Evolutionary conservation across 1,140 invertebrate species (phyloP), one percentile per base, ranked within the genome.

Genomic region (Cheumatopsyche charites): DNA sequence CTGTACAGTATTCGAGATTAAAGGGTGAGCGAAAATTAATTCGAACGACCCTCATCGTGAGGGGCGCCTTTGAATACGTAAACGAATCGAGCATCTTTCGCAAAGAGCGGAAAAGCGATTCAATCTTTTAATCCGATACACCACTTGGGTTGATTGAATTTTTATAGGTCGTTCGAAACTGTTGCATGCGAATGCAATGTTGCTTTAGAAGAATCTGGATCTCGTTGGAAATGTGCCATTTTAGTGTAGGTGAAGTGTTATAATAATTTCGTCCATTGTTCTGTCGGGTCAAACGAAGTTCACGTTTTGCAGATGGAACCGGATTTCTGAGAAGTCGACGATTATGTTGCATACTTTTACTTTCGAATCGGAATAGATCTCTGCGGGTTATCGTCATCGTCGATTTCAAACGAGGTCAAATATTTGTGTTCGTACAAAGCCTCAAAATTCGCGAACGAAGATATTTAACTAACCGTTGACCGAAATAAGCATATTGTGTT

Each of bases 351-450:
- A 36, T 36, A 65, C 62, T 65, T 65, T 65, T 65, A 65, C 62
- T 65, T 65, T 65, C 62, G 43, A 65, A 65, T 65, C 23, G 43
- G 62, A 1, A 47, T 17, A 47, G 45, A 52, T 19, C 15, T 52
- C 47, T 17, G 9, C 47, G 47, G 15, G 12, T 52, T 7, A 52
- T 17, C 45, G 19, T 52, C 47, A 52, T 52, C 9, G 47, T 17
- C 7, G 47, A 17, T 52, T 52, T 52, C 19, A 7, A 52, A 52
- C 15, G 47, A 15, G 47, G 45, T 47, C 45, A 13, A 36, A 36
- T 36, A 36, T 36, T 36, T 36, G 9, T 36, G 29, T 4, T n/a
- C n/a, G n/a, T n/a, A n/a, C n/a, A 36, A 36, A 36, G 3, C 29
- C 9, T 9, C 3, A 36, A 36, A 36, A 36, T 4, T 36, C 29